Evolutionary conservation across 2,888 invertebrate genomes (phyloP).

Genomic region (Vesta saturnalis): DNA sequence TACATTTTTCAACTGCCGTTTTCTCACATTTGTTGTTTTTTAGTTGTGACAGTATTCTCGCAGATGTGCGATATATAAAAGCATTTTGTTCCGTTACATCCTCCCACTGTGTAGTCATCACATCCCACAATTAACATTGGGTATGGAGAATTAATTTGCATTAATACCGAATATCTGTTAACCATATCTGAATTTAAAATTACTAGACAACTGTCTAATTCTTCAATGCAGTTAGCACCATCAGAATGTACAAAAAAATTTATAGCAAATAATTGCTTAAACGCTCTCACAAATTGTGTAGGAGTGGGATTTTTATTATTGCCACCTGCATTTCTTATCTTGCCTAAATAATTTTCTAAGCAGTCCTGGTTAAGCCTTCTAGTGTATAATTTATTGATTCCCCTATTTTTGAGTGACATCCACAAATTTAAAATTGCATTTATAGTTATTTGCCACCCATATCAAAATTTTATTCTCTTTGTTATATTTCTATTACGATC

Average conservation of each 20-base stretch:
- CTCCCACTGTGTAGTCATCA: too few species aligned
- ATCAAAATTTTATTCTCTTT: conserved; percentile 21
- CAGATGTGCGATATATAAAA: neutral
- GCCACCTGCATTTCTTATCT: conserved; percentile 34
- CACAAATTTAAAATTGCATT: conserved; percentile 15
- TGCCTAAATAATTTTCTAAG: conserved; percentile 44
- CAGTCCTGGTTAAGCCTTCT: conserved; percentile 40
- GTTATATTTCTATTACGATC: conserved; percentile 11
- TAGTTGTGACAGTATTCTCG: conserved; percentile 6
- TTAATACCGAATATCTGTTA: too few species aligned
- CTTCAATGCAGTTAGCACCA: conserved; percentile 3
- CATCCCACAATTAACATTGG: too few species aligned
- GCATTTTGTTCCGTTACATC: neutral
- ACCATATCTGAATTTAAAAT: neutral
- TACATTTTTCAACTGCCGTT: too few species aligned
- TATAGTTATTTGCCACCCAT: conserved; percentile 17
- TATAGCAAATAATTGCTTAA: conserved; percentile 34
- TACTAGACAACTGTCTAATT: neutral
- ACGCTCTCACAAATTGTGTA: conserved; percentile 32
- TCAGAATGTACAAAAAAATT: conserved; percentile 23
- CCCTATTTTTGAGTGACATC: neutral
- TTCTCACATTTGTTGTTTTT: too few species aligned
- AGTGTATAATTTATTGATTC: conserved; percentile 7
- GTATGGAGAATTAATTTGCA: too few species aligned
- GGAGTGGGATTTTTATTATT: conserved; percentile 35